Evolutionary conservation across 2,888 invertebrate species (phyloP), one percentile per base, ranked within the genome.

Genomic region (Mythimna albipuncta): DNA sequence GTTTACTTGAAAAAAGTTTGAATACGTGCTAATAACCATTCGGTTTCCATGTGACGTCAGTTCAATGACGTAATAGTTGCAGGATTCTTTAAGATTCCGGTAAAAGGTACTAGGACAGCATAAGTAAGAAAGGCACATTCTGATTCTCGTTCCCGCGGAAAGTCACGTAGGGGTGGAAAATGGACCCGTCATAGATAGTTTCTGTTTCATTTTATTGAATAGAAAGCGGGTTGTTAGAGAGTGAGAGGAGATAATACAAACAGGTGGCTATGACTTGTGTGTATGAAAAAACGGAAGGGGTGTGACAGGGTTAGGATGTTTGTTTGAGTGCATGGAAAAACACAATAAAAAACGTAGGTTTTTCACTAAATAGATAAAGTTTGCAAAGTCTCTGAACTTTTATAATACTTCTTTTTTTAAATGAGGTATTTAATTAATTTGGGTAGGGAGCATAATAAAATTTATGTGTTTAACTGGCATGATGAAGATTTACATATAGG

Each of bases 31-130:
- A 47, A 7, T 21, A 59, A 70, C 6, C 19, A 32, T 32, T 35
- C 19, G 0, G 21, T 64, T 26, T 19, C 7, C 41, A 55, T 44
- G 50, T 77, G 78, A 78, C 78, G 77, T 77, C 78, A 78, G 19
- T 32, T 13, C 13, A 47, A 16, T 63, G 72, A 77, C 77, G 77
- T 77, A 44, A 72, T 47, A 47, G 10, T 66, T n/a, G 57, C 63
- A 19, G 16, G 47, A 72, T 63, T 66, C 65, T 77, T 54, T 66
- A 77, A 66, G 58, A 77, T 41, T 77, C 54, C 57, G 54, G 38
- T 26, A 74, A 66, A 63, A 58, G 10, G 6, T 74, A 79, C 74
- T 50, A 69, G 63, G 75, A 32, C 0, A 64, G 13, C 75, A 79
- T 41, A 62, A 2, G 32, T 21, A 44, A 44, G 2, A n/a, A 72